Base-by-base conservation (phyloP, 2,113 vertebrate genomes). In the Carassius auratus region DNA sequence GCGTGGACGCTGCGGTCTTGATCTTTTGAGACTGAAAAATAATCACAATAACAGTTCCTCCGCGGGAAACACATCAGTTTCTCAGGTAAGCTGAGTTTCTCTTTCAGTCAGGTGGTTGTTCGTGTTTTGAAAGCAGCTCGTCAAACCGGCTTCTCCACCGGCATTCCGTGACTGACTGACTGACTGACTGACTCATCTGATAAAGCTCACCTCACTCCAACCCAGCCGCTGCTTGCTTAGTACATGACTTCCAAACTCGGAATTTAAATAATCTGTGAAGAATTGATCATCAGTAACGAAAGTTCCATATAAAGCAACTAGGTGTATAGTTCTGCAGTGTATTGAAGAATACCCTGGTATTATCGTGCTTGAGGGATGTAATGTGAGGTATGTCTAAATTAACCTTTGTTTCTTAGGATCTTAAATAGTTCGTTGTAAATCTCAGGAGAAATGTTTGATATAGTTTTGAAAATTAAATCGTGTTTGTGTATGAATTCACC, bases 81-180 rank as follows among this genome's bases (percentile, higher is more conserved):
- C 45, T 52, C 80, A 71, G 80, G 80, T 82, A 45, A 71, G 79
- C 4, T 15, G 1, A 57, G 55, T 42, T 79, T 79, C 30, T 69
- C 26, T 33, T 55, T 55, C 23, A 48, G 1, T 19, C 33, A 3
- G 38, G 6, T 66, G 80, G 26, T 21, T 30, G 17, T 36, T 52
- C 23, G 12, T 69, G 61, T 45, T 79, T 50, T 17, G 26, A 33
- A 26, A 71, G 17, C n/a, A 71, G 42, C 80, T 82, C 80, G 64
- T 68, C 30, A n/a, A 38, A 82, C 80, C 64, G 64, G 80, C 64
- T 82, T 19, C 64, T 19, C 26, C 45, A 13, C 14, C n/a, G 0
- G 23, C 78, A 66, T 81, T 55, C 80, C 80, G 14, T n/a, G n/a
- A n/a, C n/a, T 12, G 23, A 45, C 52, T 42, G 14, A 17, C 33